Conservation (phyloP, 1,140 invertebrate genomes). For the Hypsibius dujardini region DNA sequence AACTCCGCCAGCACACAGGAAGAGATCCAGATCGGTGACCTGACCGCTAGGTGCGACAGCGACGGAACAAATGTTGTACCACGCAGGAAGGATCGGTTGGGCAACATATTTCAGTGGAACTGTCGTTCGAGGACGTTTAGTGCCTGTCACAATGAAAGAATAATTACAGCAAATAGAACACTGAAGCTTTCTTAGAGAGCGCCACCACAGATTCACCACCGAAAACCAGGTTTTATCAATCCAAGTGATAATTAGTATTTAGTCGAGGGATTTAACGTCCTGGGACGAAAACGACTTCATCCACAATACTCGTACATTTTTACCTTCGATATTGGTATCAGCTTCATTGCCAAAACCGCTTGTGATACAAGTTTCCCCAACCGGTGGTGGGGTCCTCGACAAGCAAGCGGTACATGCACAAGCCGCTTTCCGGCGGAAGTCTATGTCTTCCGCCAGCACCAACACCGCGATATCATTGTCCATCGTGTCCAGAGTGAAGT, state of each 20-base stretch:
- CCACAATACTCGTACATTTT: neutral
- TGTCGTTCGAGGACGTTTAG: too few relatives aligned
- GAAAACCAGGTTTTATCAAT: neutral
- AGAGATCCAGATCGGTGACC: neutral
- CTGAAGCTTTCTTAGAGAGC: too few relatives aligned
- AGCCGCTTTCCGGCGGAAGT: neutral
- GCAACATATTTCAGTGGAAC: too few relatives aligned
- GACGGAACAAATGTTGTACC: neutral
- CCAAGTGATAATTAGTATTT: neutral
- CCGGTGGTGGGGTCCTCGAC: neutral
- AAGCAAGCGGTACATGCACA: neutral
- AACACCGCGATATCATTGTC: constrained; percentile 4
- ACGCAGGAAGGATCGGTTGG: too few relatives aligned
- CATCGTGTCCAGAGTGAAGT: neutral
- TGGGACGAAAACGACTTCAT: too few relatives aligned
- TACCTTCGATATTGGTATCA: neutral
- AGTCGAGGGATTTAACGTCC: too few relatives aligned
- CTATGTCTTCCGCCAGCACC: neutral
- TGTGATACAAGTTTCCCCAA: neutral
- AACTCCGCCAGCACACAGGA: too few relatives aligned
- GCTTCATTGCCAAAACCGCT: neutral
- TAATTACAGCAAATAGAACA: too few relatives aligned
- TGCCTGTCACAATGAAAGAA: too few relatives aligned
- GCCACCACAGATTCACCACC: neutral
- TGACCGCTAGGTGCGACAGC: neutral